Evolutionary conservation across 2,888 invertebrate species (phyloP).

Genomic region (Tetropium fuscum): DNA sequence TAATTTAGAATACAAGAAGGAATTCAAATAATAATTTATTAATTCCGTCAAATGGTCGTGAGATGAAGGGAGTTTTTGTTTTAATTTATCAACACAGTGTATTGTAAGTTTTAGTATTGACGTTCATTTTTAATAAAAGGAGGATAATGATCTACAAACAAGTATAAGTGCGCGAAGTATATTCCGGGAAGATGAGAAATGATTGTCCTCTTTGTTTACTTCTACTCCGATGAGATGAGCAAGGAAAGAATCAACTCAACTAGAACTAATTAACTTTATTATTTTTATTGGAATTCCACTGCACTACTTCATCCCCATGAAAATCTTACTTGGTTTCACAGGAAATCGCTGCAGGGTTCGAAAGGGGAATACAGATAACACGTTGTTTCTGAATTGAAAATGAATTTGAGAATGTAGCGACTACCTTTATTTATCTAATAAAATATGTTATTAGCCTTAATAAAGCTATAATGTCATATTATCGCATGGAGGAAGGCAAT

Average conservation of each 20-base stretch:
- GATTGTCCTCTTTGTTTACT: slow-evolving; percentile 38
- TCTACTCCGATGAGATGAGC: slow-evolving; percentile 26
- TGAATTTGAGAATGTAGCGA: background rate
- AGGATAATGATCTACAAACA: slow-evolving; percentile 45
- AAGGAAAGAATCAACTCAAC: slow-evolving; percentile 30
- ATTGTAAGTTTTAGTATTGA: slow-evolving; percentile 25
- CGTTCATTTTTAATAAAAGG: slow-evolving; percentile 38
- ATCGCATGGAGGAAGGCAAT: too few relatives aligned
- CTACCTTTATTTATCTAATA: too few relatives aligned
- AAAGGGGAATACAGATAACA: background rate
- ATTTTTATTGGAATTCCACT: slow-evolving; percentile 41
- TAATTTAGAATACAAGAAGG: slow-evolving; percentile 5
- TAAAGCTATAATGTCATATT: too few relatives aligned
- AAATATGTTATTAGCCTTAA: too few relatives aligned
- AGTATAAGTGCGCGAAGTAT: slow-evolving; percentile 37
- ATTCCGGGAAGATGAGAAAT: slow-evolving; percentile 36
- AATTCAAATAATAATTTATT: slow-evolving; percentile 10
- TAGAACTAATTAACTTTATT: slow-evolving; percentile 42
- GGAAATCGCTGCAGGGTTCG: background rate
- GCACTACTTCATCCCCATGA: slow-evolving; percentile 31
- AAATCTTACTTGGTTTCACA: slow-evolving; percentile 9
- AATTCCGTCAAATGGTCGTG: slow-evolving; percentile 8
- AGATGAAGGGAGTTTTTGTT: slow-evolving; percentile 18
- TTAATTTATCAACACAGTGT: slow-evolving; percentile 25
- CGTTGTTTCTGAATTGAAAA: background rate